Evolutionary conservation across 2,113 vertebrate species (phyloP), one percentile per base, ranked within the genome.

Genomic region (Cepphus grylle): DNA sequence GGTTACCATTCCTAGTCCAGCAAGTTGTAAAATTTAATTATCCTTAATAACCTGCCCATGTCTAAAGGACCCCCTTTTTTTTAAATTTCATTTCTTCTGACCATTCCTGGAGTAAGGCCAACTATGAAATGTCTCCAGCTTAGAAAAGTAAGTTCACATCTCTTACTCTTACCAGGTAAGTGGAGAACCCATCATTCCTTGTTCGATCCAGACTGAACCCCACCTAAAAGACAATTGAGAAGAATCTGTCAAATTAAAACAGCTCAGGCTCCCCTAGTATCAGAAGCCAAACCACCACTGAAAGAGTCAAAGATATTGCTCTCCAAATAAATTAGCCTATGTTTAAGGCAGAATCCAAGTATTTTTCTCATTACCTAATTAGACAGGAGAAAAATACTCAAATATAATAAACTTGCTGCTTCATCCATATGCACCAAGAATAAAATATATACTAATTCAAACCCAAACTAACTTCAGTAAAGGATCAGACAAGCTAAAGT

Each of bases 171-270:
- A 99, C 99, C 98, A 99, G 91, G 53, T 99, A 99, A 13, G 98
- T 98, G 63, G 98, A 98, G 89, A 99, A 99, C 23, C 98, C 99
- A 20, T 99, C 99, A 17, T 98, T 99, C 93, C 97, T 98, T 19
- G 98, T 98, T n/a, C 98, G 97, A 91, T 99, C 98, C 59, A 99
- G 93, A 66, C 98, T 99, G 96, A 99, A 99, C 19, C 98, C 99
- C 58, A 99, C 96, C 99, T 99, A 71, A 8, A 17, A 73, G 50
- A 42, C 34, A 94, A 86, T 79, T 18, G 20, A 92, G 52, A 93
- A 40, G 8, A 84, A 81, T 36, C 67, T 61, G 61, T 91, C 40
- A 76, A 17, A 47, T 14, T 45, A 72, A 18, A 59, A 15, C 67
- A 76, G 50, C 56, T 73, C 80, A 65, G 27, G 32, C 29, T 59